Evolutionary conservation across 2,888 invertebrate species (phyloP).

Genomic region (Xestia ashworthii): DNA sequence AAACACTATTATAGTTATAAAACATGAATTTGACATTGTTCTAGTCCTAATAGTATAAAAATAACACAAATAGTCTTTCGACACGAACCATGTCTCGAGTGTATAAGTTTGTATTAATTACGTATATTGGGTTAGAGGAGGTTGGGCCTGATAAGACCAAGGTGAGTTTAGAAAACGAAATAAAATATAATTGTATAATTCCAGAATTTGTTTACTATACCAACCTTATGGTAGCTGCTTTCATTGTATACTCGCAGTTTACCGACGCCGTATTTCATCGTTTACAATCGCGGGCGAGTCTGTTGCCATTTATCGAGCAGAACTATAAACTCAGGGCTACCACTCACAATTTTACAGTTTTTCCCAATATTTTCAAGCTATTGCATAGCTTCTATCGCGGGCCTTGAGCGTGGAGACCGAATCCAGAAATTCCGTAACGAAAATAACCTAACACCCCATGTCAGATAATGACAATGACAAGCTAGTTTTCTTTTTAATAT

Average conservation of each 20-base stretch:
- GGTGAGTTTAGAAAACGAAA: conserved; percentile 7
- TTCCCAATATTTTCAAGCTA: background rate
- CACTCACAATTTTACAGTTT: background rate
- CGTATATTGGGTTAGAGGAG: conserved; percentile 36
- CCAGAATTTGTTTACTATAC: background rate
- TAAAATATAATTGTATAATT: background rate
- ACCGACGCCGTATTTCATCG: conserved; percentile 33
- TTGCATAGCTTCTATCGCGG: too few relatives aligned
- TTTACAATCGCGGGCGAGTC: conserved; percentile 20
- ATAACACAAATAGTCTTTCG: conserved; percentile 61
- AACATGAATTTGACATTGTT: conserved; percentile 56
- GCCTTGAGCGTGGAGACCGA: too few relatives aligned
- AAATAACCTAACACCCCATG: too few relatives aligned
- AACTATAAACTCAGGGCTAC: conserved; percentile 15
- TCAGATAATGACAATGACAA: too few relatives aligned
- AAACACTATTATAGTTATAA: conserved; percentile 44
- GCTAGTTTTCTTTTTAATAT: too few relatives aligned
- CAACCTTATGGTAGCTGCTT: background rate
- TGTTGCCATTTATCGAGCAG: conserved; percentile 13
- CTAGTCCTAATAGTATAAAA: conserved; percentile 56
- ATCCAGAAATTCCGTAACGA: too few relatives aligned
- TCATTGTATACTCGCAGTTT: conserved; percentile 5
- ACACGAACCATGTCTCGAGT: conserved; percentile 71
- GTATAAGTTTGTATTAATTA: conserved; percentile 67
- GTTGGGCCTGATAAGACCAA: conserved; percentile 32